These are phyloP conservation scores for Macroramphosus scolopax DNA, from an alignment of 2,797 vertebrate species.

Conservation along the genomic window DNA sequence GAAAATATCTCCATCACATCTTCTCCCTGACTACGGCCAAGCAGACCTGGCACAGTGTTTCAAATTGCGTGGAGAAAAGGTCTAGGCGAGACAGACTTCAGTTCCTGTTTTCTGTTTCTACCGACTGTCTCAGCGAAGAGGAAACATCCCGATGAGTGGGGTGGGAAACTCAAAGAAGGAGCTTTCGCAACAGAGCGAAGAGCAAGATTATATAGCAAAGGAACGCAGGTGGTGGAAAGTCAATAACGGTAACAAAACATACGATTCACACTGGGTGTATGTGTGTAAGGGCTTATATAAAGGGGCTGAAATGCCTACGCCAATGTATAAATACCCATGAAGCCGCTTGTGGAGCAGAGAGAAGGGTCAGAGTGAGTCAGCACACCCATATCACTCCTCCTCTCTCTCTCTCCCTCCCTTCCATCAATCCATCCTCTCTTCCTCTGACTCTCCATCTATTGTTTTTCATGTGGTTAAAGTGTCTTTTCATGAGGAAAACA, in stretches of 20 bases:
- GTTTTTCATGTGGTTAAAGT: slow-evolving; percentile 24
- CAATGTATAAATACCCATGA: slow-evolving; percentile 73
- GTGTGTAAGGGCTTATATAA: slow-evolving; percentile 71
- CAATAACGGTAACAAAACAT: slow-evolving; percentile 57
- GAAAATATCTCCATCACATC: slow-evolving; percentile 24
- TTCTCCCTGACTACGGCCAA: slow-evolving; percentile 29
- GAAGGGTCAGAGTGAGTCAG: slow-evolving; percentile 75
- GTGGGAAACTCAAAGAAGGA: slow-evolving; percentile 47
- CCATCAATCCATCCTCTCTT: slow-evolving; percentile 53
- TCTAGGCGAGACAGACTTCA: slow-evolving; percentile 52
- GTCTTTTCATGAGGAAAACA: slow-evolving; percentile 29
- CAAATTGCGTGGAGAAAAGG: slow-evolving; percentile 36
- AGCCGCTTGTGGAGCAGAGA: slow-evolving; percentile 65
- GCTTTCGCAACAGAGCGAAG: slow-evolving; percentile 31
- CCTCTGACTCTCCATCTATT: slow-evolving; percentile 31
- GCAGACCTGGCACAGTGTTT: slow-evolving; percentile 51
- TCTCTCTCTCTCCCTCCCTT: slow-evolving; percentile 50
- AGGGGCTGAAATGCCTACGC: slow-evolving; percentile 72
- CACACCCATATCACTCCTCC: slow-evolving; percentile 71
- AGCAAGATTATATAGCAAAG: slow-evolving; percentile 19
- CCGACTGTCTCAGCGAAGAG: slow-evolving; percentile 50
- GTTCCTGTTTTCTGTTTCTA: slow-evolving; percentile 43
- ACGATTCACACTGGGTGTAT: slow-evolving; percentile 47
- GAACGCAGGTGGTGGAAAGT: slow-evolving; percentile 44
- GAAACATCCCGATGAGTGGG: slow-evolving; percentile 35